A percentile compares a stretch with the other conserved stretches of the same genome.
These are phyloP conservation scores for Tamias sibiricus DNA, from an alignment of 2,113 vertebrate species.

Conservation along the genomic window DNA sequence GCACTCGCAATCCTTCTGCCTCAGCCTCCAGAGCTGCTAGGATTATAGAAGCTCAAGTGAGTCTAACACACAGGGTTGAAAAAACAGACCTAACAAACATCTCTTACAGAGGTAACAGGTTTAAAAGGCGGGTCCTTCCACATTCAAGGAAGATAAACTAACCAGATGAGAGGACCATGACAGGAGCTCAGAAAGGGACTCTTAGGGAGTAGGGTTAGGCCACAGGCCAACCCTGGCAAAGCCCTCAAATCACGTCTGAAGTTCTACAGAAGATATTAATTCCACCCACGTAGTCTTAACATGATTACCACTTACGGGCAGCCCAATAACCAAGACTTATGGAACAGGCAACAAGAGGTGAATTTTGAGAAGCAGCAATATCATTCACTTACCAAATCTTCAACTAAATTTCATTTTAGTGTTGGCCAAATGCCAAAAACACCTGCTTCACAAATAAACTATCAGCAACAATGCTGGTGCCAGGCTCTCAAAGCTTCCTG, in stretches of 20 bases:
- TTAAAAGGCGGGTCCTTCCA: neutral
- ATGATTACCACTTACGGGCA: neutral
- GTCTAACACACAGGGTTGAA: neutral
- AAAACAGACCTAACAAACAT: too few species aligned
- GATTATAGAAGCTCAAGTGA: neutral
- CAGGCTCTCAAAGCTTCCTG: neutral
- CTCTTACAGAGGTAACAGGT: neutral
- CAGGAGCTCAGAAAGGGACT: too few species aligned
- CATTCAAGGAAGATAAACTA: neutral
- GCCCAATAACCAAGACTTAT: constrained; percentile 49
- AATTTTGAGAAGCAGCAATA: constrained; percentile 14
- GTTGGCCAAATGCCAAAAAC: constrained; percentile 9
- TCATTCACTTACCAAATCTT: constrained; percentile 36
- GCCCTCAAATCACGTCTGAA: neutral
- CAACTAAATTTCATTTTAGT: constrained; percentile 30
- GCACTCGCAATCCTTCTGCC: too few species aligned
- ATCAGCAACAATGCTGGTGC: neutral
- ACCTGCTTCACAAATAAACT: neutral
- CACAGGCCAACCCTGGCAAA: neutral
- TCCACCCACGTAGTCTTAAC: neutral
- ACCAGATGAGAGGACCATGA: neutral
- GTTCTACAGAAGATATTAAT: constrained; percentile 17
- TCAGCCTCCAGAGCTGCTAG: too few species aligned
- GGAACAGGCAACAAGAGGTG: constrained; percentile 17
- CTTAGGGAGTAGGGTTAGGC: neutral